Conservation (phyloP, 2,888 invertebrate genomes). For the Melieria crassipennis region DNA sequence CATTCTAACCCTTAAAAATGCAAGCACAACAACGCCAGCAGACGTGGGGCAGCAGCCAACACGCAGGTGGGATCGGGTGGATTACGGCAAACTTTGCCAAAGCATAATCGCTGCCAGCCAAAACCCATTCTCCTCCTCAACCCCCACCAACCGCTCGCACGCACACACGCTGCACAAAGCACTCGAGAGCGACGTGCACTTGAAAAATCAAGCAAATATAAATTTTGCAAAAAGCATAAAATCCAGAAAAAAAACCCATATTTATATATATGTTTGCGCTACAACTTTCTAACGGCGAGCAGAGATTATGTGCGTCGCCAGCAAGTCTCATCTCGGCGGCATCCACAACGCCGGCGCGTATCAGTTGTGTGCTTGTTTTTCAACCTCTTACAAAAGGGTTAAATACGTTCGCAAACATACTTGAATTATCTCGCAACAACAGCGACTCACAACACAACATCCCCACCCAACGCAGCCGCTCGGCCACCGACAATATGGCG, state of each 20-base stretch:
- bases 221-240: conserved; percentile 18
- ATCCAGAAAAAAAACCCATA: neutral
- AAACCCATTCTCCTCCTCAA: neutral
- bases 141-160: too few species aligned
- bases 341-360: neutral
- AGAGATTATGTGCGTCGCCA: conserved; percentile 15
- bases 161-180: conserved; percentile 6
- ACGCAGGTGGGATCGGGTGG: neutral
- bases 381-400: conserved; percentile 32
- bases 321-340: neutral
- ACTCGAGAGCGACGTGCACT: conserved; percentile 30
- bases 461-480: neutral
- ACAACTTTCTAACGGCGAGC: conserved; percentile 34
- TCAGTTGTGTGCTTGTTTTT: conserved; percentile 13
- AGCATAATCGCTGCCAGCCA: conserved; percentile 30
- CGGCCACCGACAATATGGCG: neutral
- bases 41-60: neutral
- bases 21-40: neutral
- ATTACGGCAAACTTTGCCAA: conserved; percentile 27
- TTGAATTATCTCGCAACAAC: conserved; percentile 39
- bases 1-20: conserved; percentile 23
- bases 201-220: conserved; percentile 34
- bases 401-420: conserved; percentile 39
- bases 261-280: conserved; percentile 8
- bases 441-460: neutral